A percentile compares a stretch with the other conserved stretches of the same genome.
phyloP scores from a whole-genome alignment of 2,113 vertebrate species.

The Lophius piscatorius region DNA sequence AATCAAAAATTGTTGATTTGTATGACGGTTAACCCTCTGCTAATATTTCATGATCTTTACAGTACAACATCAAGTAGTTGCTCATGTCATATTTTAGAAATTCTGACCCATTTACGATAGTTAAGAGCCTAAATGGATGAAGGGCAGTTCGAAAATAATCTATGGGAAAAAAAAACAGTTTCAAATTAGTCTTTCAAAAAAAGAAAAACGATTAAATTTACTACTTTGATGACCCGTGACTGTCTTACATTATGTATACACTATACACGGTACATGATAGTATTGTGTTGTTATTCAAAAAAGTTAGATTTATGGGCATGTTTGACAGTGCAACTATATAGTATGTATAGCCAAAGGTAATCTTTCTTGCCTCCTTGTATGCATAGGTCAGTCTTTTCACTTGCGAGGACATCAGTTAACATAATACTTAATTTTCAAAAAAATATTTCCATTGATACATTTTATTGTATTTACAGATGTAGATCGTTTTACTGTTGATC shows the following conservation, averaged over 20 bases:
- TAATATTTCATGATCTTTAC: too few relatives aligned
- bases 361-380: too few relatives aligned
- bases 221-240: not conserved
- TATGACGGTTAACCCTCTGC: too few relatives aligned
- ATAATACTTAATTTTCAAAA: not conserved
- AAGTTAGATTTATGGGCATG: not conserved
- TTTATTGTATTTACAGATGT: too few relatives aligned
- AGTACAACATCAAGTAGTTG: not conserved
- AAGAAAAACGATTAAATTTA: too few relatives aligned
- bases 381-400: too few relatives aligned
- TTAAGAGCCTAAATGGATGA: not conserved
- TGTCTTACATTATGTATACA: not conserved
- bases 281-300: not conserved
- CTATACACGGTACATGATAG: not conserved
- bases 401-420: too few relatives aligned
- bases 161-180: too few relatives aligned
- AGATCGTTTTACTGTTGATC: not conserved
- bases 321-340: not conserved
- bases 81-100: not conserved
- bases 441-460: too few relatives aligned
- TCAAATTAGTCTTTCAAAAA: too few relatives aligned
- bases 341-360: not conserved
- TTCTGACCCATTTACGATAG: not conserved
- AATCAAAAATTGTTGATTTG: too few relatives aligned
- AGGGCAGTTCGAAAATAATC: too few relatives aligned